Evolutionary conservation across 2,797 vertebrate species (phyloP).

Genomic region (Schizopygopsis malacanthus): DNA sequence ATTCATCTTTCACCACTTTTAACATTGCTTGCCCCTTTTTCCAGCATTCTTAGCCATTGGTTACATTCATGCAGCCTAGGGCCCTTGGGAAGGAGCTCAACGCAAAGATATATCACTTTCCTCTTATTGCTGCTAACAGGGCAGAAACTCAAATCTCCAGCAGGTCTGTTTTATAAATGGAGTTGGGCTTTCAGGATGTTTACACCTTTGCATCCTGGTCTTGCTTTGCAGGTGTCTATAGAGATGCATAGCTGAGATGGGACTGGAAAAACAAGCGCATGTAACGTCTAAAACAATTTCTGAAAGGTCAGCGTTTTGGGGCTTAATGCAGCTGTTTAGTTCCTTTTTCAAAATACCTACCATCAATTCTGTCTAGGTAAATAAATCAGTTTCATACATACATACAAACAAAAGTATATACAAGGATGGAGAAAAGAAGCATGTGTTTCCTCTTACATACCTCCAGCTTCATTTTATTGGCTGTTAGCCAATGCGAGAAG

Average conservation of each 20-base stretch:
- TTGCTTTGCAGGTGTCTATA: slow-evolving; percentile 54
- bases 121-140: slow-evolving; percentile 55
- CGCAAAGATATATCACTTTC: slow-evolving; percentile 59
- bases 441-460: background rate
- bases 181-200: slow-evolving; percentile 42
- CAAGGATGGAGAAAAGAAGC: slow-evolving; percentile 3
- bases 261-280: slow-evolving; percentile 15
- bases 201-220: slow-evolving; percentile 33
- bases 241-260: slow-evolving; percentile 23
- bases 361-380: background rate
- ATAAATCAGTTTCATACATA: background rate
- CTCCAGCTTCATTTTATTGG: slow-evolving; percentile 31
- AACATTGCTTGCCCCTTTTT: slow-evolving; percentile 59
- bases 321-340: slow-evolving; percentile 19
- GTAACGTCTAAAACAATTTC: slow-evolving; percentile 9
- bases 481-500: slow-evolving; percentile 32
- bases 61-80: slow-evolving; percentile 51
- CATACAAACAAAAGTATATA: background rate
- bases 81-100: slow-evolving; percentile 47
- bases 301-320: slow-evolving; percentile 37
- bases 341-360: background rate
- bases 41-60: slow-evolving; percentile 52
- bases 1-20: slow-evolving; percentile 59
- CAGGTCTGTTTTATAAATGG: slow-evolving; percentile 59
- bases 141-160: slow-evolving; percentile 58